Evolutionary conservation across 2,888 invertebrate genomes (phyloP).

Genomic region (Dexiosoma caninum): DNA sequence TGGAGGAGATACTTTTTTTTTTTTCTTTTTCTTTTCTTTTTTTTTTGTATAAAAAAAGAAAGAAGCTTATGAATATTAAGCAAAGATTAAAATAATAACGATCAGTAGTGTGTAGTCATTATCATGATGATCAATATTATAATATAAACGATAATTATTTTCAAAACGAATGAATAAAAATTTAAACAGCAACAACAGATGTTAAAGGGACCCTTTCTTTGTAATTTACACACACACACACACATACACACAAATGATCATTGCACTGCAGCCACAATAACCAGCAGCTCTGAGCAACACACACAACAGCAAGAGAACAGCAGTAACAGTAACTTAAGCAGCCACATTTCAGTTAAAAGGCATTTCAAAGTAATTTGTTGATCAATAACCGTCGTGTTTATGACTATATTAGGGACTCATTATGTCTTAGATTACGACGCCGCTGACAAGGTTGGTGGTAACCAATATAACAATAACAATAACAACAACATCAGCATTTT

Average conservation of each 20-base stretch:
- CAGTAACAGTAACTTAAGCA: neutral
- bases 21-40: too few relatives aligned
- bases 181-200: constrained; percentile 25
- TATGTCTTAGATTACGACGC: constrained; percentile 62
- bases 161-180: neutral
- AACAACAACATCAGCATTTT: neutral
- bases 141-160: constrained; percentile 40
- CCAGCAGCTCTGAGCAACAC: constrained; percentile 19
- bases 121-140: constrained; percentile 41
- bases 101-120: constrained; percentile 20
- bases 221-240: neutral
- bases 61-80: constrained; percentile 52
- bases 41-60: constrained; percentile 26
- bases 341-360: constrained; percentile 36
- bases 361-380: constrained; percentile 73
- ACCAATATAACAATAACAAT: neutral
- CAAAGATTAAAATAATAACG: constrained; percentile 49
- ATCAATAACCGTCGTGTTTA: constrained; percentile 75
- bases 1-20: constrained; percentile 25
- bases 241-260: neutral
- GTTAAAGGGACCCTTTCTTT: neutral
- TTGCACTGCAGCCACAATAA: too few relatives aligned
- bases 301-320: neutral
- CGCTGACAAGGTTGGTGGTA: constrained; percentile 58
- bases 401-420: constrained; percentile 74